These are phyloP conservation scores for Furcula furcula DNA, from an alignment of 2,888 invertebrate genomes.

Conservation along the genomic window DNA sequence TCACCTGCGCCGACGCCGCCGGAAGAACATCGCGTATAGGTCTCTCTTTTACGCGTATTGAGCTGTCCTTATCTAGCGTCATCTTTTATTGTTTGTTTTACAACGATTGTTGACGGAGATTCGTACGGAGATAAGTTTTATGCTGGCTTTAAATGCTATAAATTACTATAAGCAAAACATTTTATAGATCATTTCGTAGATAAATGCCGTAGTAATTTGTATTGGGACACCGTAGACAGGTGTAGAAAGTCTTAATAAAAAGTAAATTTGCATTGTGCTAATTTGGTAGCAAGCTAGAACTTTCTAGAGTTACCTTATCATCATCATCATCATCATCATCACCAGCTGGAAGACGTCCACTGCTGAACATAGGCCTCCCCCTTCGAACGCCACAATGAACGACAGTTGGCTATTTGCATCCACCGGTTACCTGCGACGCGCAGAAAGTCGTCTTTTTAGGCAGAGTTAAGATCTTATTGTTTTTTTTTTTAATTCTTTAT, in stretches of 20 bases:
- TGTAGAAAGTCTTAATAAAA: constrained; percentile 40
- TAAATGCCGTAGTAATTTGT: constrained; percentile 66
- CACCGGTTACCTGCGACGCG: too few species aligned
- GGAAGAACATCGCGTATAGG: constrained; percentile 61
- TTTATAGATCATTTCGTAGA: constrained; percentile 61
- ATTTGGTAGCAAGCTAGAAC: constrained; percentile 3
- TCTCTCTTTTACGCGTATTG: constrained; percentile 39
- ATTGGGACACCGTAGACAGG: constrained; percentile 60
- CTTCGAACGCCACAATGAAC: too few species aligned
- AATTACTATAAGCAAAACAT: constrained; percentile 60
- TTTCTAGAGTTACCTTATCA: too few species aligned
- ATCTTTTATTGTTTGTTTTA: constrained; percentile 70
- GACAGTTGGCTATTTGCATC: too few species aligned
- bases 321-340: too few species aligned
- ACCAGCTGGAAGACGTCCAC: too few species aligned
- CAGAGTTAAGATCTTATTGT: too few species aligned
- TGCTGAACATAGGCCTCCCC: too few species aligned
- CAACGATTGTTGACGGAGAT: constrained; percentile 59
- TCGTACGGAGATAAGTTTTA: constrained; percentile 71
- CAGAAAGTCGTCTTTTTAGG: too few species aligned
- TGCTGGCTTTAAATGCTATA: constrained; percentile 75
- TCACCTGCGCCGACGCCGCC: constrained; percentile 77
- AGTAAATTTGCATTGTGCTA: constrained; percentile 1
- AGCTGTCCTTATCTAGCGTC: constrained; percentile 36
- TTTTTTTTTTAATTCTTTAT: too few species aligned